Percentiles rank a stretch among this genome's conserved stretches.
Evolutionary conservation across 2,797 vertebrate species (phyloP).

Genomic region (Tauraco hartlaubi): DNA sequence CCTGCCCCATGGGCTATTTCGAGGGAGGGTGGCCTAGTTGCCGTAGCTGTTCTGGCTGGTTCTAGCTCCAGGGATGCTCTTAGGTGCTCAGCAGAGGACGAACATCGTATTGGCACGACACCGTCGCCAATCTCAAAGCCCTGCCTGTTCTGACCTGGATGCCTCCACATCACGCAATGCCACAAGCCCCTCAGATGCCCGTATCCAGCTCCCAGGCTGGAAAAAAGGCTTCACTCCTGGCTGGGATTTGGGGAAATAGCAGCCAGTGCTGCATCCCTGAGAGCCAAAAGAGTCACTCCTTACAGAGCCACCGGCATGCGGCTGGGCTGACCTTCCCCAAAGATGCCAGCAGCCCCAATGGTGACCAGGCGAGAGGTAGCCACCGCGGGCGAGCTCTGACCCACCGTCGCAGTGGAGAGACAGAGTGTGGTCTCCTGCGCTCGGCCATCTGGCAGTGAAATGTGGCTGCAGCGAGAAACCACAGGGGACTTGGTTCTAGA

Average conservation of each 20-base stretch:
- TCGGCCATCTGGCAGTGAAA: not conserved
- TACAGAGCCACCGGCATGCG: fast-evolving
- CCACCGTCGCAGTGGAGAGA: not conserved
- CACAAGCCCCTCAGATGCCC: not conserved
- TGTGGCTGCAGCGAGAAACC: not conserved
- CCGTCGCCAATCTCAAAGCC: not conserved
- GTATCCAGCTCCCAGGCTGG: not conserved
- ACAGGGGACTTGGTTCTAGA: not conserved
- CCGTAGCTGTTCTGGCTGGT: not conserved
- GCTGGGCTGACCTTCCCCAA: not conserved
- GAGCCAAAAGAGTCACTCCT: not conserved
- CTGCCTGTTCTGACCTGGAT: not conserved
- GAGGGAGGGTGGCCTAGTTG: constrained; percentile 12
- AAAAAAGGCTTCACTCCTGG: not conserved
- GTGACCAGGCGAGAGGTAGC: not conserved
- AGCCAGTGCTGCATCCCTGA: not conserved
- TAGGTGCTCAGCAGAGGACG: not conserved
- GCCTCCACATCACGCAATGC: fast-evolving
- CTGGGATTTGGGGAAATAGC: not conserved
- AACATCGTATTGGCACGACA: not conserved
- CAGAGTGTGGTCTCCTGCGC: not conserved
- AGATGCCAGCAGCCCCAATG: not conserved
- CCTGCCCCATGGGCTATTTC: constrained; percentile 60
- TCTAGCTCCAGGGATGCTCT: not conserved
- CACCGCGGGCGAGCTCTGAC: not conserved